These are phyloP conservation scores for Allolobophora icterica DNA, from an alignment of 2,888 invertebrate genomes.

Conservation along the genomic window DNA sequence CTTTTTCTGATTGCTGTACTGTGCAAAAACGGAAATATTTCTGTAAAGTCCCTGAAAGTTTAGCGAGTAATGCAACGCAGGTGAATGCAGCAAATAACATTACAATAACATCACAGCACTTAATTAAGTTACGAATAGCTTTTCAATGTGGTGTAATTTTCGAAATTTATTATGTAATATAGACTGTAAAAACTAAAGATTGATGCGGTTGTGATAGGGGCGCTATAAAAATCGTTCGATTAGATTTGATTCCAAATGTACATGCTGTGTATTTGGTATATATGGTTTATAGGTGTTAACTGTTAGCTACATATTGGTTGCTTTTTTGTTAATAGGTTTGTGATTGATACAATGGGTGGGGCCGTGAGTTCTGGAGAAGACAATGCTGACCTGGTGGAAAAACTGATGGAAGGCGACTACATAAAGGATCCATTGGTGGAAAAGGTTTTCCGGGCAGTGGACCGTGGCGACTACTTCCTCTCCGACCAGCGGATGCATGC, in stretches of 20 bases:
- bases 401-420: slow-evolving; percentile 77
- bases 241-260: no score
- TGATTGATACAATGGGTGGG: slow-evolving; percentile 71
- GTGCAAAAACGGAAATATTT: neutral
- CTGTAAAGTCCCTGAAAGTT: neutral
- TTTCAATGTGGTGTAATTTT: neutral
- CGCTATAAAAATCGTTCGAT: no score
- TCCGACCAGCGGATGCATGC: slow-evolving; percentile 59
- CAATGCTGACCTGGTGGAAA: slow-evolving; percentile 85
- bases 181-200: neutral
- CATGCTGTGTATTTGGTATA: no score
- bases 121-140: neutral
- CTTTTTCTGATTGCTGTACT: neutral
- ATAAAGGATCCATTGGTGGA: slow-evolving; percentile 76
- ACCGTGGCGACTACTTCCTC: slow-evolving; percentile 81
- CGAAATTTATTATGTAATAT: neutral
- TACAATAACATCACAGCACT: neutral
- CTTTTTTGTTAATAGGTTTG: neutral
- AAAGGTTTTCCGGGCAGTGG: slow-evolving; percentile 81
- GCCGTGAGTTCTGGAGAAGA: slow-evolving; percentile 81
- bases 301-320: neutral
- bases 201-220: neutral
- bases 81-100: neutral
- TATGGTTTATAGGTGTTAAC: neutral
- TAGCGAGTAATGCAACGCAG: no score